Evolutionary conservation across 2,113 vertebrate species (phyloP).

Genomic region (Tetrao urogallus): DNA sequence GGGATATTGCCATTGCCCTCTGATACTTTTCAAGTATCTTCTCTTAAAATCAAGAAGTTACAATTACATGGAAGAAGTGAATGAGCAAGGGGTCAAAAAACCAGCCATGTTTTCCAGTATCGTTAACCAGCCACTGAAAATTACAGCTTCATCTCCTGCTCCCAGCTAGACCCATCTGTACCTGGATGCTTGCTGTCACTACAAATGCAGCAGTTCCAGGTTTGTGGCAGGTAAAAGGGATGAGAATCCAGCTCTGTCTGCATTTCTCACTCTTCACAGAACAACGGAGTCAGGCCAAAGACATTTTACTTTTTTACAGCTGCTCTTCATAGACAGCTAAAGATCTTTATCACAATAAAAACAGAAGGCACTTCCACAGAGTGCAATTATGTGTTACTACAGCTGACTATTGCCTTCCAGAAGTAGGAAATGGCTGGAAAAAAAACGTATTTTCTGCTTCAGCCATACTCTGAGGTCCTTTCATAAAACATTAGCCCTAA

Average conservation of each 20-base stretch:
- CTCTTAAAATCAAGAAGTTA: constrained; percentile 29
- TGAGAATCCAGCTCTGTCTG: constrained; percentile 19
- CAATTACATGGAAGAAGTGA: background rate
- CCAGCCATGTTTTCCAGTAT: background rate
- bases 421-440: constrained; percentile 30
- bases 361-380: constrained; percentile 48
- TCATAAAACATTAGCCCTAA: background rate
- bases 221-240: constrained; percentile 53
- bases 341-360: constrained; percentile 60
- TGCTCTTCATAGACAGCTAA: constrained; percentile 44
- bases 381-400: constrained; percentile 58
- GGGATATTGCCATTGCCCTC: background rate
- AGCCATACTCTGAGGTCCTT: background rate
- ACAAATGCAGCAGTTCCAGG: background rate
- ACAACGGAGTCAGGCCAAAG: constrained; percentile 26
- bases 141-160: constrained; percentile 31
- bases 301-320: constrained; percentile 35
- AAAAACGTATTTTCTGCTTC: constrained; percentile 23
- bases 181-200: constrained; percentile 1
- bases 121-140: background rate
- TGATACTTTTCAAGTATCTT: background rate
- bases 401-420: constrained; percentile 30
- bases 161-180: constrained; percentile 5
- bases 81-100: background rate
- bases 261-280: constrained; percentile 50